Conservation (phyloP, 2,888 invertebrate genomes). For the Steromphala cineraria region DNA sequence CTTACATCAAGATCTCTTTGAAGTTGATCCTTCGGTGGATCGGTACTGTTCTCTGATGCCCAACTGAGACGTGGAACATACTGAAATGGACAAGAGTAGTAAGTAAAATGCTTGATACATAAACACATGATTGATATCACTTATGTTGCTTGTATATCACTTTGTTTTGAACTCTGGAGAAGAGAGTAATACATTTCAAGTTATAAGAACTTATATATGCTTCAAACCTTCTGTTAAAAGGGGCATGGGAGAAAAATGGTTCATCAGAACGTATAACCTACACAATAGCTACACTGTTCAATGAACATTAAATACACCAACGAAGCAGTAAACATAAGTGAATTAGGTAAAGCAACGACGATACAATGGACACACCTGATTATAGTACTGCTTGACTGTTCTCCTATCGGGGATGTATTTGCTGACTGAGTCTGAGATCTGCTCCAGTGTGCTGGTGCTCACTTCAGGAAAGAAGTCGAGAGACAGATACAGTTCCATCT, state of each 20-base stretch:
- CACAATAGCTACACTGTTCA: no score
- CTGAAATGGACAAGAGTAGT: neutral
- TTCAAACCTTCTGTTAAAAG: no score
- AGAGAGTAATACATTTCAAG: neutral
- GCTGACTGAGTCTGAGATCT: conserved; percentile 30
- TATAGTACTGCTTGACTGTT: conserved; percentile 10
- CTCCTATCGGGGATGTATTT: conserved; percentile 35
- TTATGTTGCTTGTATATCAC: no score
- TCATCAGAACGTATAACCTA: no score
- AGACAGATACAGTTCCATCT: conserved; percentile 60
- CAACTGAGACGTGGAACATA: neutral
- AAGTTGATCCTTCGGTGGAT: neutral
- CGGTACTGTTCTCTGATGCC: neutral
- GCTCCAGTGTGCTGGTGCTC: conserved; percentile 28
- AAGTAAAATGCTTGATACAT: no score
- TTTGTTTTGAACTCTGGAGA: neutral
- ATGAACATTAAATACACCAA: no score
- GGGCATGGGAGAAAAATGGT: no score
- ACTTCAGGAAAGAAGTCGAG: conserved; percentile 52
- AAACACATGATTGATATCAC: no score
- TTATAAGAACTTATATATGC: no score
- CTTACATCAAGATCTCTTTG: neutral
- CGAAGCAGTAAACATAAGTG: no score
- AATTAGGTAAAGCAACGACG: no score
- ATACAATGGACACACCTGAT: neutral